phyloP scores from a whole-genome alignment of 2,888 invertebrate genomes.

The Drosophila nr. perissopoda region DNA sequence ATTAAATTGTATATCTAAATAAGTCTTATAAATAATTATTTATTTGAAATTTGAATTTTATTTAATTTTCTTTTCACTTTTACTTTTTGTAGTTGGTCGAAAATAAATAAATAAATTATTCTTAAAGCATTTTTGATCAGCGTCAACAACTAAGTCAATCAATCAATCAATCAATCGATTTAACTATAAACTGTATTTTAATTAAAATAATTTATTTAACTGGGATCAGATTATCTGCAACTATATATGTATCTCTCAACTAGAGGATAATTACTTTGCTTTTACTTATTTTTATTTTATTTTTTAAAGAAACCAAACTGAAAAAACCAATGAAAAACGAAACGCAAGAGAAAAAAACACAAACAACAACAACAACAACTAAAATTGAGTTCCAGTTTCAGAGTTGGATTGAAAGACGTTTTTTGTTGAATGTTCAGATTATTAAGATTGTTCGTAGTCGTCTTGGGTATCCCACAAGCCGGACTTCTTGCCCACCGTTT shows the following conservation, averaged over 20 bases:
- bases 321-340: conserved; percentile 8
- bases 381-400: conserved; percentile 35
- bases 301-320: background rate
- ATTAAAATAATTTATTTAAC: too few relatives aligned
- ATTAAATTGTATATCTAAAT: background rate
- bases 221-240: too few relatives aligned
- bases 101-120: background rate
- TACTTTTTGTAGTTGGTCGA: background rate
- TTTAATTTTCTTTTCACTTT: background rate
- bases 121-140: background rate
- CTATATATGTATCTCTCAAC: too few relatives aligned
- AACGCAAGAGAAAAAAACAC: conserved; percentile 11
- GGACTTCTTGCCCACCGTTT: conserved; percentile 95
- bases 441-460: conserved; percentile 30
- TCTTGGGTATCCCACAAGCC: conserved; percentile 93
- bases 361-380: conserved; percentile 3
- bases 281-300: background rate
- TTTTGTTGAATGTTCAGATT: background rate
- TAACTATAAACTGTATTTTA: too few relatives aligned
- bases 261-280: too few relatives aligned
- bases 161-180: background rate
- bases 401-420: background rate
- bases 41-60: background rate
- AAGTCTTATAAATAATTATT: background rate
- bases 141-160: background rate